phyloP scores from a whole-genome alignment of 2,797 vertebrate species.

The Rhadinocentrus ornatus region DNA sequence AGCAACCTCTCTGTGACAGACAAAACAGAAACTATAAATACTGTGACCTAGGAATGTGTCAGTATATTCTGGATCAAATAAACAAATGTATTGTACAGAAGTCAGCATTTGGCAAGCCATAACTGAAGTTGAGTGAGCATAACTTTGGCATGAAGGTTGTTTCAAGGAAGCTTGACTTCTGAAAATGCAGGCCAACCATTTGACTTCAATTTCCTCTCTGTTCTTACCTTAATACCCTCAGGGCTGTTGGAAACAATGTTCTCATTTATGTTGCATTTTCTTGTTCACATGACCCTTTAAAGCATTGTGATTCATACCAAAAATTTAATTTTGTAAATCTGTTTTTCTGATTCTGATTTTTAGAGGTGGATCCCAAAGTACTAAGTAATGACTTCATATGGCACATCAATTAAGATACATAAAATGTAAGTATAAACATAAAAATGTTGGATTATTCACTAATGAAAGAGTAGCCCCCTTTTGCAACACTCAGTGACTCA shows the following conservation, averaged over 20 bases:
- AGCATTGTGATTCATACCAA: too few relatives aligned
- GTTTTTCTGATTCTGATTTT: too few relatives aligned
- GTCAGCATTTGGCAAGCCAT: slow-evolving; percentile 70
- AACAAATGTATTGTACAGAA: slow-evolving; percentile 78
- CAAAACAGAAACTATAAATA: slow-evolving; percentile 76
- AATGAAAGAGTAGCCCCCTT: background rate
- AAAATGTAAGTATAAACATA: too few relatives aligned
- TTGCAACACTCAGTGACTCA: background rate
- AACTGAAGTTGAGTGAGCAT: slow-evolving; percentile 70
- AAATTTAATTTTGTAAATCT: too few relatives aligned
- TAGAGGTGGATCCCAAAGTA: background rate
- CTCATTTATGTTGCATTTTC: slow-evolving; percentile 21
- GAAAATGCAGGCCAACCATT: slow-evolving; percentile 47
- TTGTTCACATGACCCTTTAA: background rate
- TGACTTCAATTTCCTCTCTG: slow-evolving; percentile 24
- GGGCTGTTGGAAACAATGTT: slow-evolving; percentile 29
- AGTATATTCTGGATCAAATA: slow-evolving; percentile 76
- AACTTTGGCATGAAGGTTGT: slow-evolving; percentile 78
- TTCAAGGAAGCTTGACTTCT: slow-evolving; percentile 52
- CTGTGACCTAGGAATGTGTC: slow-evolving; percentile 55
- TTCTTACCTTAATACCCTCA: slow-evolving; percentile 8
- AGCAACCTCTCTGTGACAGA: slow-evolving; percentile 77
- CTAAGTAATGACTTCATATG: background rate
- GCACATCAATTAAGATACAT: background rate
- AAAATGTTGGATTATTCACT: background rate